Evolutionary conservation across 2,113 vertebrate species (phyloP).

Genomic region (Phylloscopus whistleri): DNA sequence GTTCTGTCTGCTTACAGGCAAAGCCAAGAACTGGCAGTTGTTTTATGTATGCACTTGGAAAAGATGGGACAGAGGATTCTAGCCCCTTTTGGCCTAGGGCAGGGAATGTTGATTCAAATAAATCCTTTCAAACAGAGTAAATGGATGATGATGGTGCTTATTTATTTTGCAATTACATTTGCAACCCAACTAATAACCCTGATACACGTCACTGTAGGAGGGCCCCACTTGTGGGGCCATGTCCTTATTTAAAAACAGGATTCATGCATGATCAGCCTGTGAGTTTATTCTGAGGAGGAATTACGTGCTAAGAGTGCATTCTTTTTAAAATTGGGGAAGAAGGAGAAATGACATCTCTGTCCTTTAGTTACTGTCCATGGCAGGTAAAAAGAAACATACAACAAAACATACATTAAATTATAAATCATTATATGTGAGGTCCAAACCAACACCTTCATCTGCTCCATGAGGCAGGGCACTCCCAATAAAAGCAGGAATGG

Average conservation of each 20-base stretch:
- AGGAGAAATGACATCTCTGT: neutral
- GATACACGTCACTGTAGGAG: fast-evolving
- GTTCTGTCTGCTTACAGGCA: neutral
- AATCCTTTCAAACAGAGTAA: neutral
- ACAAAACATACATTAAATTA: neutral
- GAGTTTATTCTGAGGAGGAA: neutral
- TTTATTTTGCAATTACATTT: neutral
- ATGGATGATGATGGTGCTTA: neutral
- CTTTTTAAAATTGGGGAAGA: neutral
- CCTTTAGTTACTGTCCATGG: neutral
- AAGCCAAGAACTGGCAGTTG: neutral
- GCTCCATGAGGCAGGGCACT: neutral
- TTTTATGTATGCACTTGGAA: neutral
- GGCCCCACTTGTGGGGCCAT: neutral
- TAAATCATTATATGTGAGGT: neutral
- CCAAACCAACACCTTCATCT: neutral
- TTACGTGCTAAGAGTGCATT: neutral
- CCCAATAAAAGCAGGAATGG: neutral
- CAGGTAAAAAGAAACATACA: neutral
- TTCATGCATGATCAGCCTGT: neutral
- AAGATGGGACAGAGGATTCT: neutral
- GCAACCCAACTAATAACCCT: neutral
- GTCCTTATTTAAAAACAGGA: neutral
- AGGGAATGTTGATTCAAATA: neutral
- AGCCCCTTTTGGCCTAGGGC: neutral